Evolutionary conservation across 1,140 invertebrate genomes (phyloP), one percentile per base, ranked within the genome.

Genomic region (Arctopsyche grandis): DNA sequence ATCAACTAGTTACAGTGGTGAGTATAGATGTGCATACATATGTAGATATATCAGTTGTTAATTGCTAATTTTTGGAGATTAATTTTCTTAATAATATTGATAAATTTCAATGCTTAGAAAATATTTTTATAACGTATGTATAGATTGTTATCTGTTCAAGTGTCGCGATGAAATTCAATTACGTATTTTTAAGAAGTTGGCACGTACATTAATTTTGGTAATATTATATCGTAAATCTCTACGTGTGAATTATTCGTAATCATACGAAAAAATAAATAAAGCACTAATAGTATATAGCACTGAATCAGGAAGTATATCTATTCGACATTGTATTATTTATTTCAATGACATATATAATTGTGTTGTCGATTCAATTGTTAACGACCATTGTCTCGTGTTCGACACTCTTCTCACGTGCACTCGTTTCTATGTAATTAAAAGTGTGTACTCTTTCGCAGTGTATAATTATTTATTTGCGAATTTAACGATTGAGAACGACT

Each of bases 141-240:
- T 60, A 21, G 56, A 60, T 60, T 60, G 56, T 60, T 60, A 9
- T 16, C 21, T 16, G 12, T 60, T 60, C 56, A 60, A 60, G 9
- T 21, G 56, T 60, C 56, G 21, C 56, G 19, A 60, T 60, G 56
- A 60, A 60, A 60, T 60, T 9, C 56, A 16, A 60, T 60, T 60
- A 19, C 19, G 21, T 19, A 60, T 52, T 38, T 38, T 38, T 60
- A 60, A 60, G 56, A 60, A 60, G 9, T 60, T 60, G 56, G 56
- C 56, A 60, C 56, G 56, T 60, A 60, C 29, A 1, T 38, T 4
- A 19, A 60, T 60, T 60, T 60, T 16, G 19, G 56, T 60, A 60
- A 60, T 60, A 19, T 16, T 7, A 60, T 21, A 19, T 21, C 16
- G 56, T 16, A 60, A 19, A 60, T 60, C 16, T 19, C 19, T 21